Conservation (phyloP, 2,797 vertebrate genomes). For the Acipenser oxyrinchus region DNA sequence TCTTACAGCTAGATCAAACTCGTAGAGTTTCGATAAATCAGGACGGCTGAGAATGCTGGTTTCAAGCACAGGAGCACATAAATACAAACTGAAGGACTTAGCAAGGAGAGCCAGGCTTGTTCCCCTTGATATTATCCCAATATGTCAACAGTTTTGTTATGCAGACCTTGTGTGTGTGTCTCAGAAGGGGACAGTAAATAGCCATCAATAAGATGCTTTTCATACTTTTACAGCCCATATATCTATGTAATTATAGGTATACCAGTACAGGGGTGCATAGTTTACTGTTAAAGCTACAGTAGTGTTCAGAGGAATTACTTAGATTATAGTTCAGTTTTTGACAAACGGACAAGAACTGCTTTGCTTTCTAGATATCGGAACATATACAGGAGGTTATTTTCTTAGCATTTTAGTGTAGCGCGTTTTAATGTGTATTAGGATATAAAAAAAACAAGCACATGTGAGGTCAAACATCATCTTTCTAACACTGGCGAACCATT, state of each 20-base stretch:
- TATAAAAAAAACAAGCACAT: too few relatives aligned
- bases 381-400: too few relatives aligned
- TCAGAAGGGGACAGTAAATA: neutral
- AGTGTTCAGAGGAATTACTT: too few relatives aligned
- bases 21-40: conserved; percentile 3
- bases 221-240: neutral
- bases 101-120: conserved; percentile 1
- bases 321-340: too few relatives aligned
- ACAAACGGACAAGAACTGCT: too few relatives aligned
- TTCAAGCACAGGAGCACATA: neutral
- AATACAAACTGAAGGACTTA: conserved; percentile 2
- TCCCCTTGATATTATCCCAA: neutral
- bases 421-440: too few relatives aligned
- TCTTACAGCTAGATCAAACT: neutral
- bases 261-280: neutral
- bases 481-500: too few relatives aligned
- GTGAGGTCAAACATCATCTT: too few relatives aligned
- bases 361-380: too few relatives aligned
- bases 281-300: too few relatives aligned
- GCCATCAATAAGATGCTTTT: neutral
- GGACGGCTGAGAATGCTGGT: neutral
- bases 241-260: neutral
- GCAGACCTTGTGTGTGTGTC: neutral
- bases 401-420: too few relatives aligned
- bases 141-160: neutral